These are phyloP conservation scores for Barbus barbus DNA, from an alignment of 2,113 vertebrate genomes.

Conservation along the genomic window DNA sequence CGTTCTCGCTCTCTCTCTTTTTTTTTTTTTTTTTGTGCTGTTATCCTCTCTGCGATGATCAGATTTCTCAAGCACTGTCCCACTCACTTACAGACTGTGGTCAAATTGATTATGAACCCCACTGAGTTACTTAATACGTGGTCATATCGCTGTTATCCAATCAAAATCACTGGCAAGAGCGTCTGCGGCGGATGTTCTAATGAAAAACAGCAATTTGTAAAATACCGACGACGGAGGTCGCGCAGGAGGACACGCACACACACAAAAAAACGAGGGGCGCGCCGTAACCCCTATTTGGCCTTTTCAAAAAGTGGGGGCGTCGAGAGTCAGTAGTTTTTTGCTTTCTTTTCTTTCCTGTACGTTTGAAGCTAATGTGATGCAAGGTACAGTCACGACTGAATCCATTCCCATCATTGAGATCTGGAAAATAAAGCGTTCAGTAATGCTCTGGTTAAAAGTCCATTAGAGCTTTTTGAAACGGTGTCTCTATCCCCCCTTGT, in stretches of 20 bases:
- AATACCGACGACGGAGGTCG: slow-evolving; percentile 16
- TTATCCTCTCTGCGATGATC: slow-evolving; percentile 11
- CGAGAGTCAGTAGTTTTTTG: not conserved
- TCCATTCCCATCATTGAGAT: not conserved
- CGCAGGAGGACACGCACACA: not conserved
- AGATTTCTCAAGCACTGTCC: slow-evolving; percentile 18
- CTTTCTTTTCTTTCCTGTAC: not conserved
- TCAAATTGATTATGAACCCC: not conserved
- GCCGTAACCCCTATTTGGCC: not conserved
- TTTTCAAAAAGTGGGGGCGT: not conserved
- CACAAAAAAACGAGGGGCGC: too few species aligned
- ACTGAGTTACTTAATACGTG: too few species aligned
- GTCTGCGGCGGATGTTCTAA: not conserved
- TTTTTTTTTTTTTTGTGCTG: not conserved
- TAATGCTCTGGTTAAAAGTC: not conserved
- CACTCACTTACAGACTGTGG: not conserved
- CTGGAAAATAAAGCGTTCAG: not conserved
- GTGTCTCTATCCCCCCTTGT: slow-evolving; percentile 12
- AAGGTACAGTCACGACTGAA: not conserved
- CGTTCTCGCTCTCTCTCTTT: not conserved
- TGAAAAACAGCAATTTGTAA: not conserved
- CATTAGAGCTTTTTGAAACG: not conserved
- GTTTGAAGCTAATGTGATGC: not conserved
- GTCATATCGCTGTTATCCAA: not conserved
- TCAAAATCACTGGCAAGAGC: not conserved